Conservation (phyloP, 2,113 vertebrate genomes). For the Anser cygnoides region DNA sequence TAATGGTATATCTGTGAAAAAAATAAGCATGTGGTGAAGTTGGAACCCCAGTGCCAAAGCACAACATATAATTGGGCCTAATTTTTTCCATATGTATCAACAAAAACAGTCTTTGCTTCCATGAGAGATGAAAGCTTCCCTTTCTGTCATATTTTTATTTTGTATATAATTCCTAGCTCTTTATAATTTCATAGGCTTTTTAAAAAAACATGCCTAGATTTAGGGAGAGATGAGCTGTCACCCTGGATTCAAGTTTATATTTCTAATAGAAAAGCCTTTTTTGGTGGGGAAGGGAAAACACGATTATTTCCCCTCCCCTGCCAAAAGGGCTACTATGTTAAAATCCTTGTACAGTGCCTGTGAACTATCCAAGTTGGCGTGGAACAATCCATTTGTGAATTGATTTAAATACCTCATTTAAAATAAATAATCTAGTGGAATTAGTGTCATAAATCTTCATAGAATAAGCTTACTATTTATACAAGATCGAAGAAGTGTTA, state of each 20-base stretch:
- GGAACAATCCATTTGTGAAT: constrained; percentile 68
- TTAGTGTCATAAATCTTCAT: constrained; percentile 60
- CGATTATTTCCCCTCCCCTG: constrained; percentile 46
- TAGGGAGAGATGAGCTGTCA: constrained; percentile 66
- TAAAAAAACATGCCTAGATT: constrained; percentile 68
- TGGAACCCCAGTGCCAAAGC: constrained; percentile 76
- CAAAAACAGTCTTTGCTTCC: constrained; percentile 77
- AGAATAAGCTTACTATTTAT: constrained; percentile 62
- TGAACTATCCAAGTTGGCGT: constrained; percentile 40
- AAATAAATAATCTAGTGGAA: constrained; percentile 65
- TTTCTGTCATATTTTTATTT: constrained; percentile 77
- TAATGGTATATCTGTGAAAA: constrained; percentile 77
- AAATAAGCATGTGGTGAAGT: constrained; percentile 75
- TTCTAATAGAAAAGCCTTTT: constrained; percentile 67
- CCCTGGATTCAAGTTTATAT: constrained; percentile 59
- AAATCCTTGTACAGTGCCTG: constrained; percentile 35
- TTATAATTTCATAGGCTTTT: constrained; percentile 72
- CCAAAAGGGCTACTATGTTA: constrained; percentile 58
- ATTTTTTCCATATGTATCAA: constrained; percentile 83
- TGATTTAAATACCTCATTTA: constrained; percentile 67
- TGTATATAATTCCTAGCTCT: constrained; percentile 74
- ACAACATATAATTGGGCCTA: constrained; percentile 78
- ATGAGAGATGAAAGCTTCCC: constrained; percentile 76
- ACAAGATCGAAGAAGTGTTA: constrained; percentile 42
- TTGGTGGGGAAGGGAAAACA: constrained; percentile 50